Evolutionary conservation across 2,888 invertebrate genomes (phyloP), one percentile per base, ranked within the genome.

Genomic region (Tinea trinotella): DNA sequence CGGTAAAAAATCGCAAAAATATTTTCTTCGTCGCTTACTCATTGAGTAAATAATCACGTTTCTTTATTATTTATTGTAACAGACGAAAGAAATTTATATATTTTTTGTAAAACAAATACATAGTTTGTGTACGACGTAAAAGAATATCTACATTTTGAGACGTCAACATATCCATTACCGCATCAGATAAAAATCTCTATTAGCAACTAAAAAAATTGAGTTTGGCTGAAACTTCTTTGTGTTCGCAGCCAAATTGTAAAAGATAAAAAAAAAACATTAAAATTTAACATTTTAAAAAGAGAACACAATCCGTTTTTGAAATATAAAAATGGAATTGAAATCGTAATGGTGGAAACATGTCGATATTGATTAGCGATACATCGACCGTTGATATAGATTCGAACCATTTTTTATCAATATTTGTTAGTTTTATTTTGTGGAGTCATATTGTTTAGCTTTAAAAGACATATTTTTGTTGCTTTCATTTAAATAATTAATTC

Each of bases 291-390:
- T 24, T 24, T 9, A 35, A 52, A 40, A 53, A 30, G 53, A n/a
- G n/a, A 50, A 24, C 24, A 50, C 15, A 46, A 17, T 35, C 15
- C 30, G 30, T 2, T 30, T 30, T n/a, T 7, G n/a, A 22, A 48
- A 54, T 48, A n/a, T 24, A 17, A 13, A 53, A 46, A 71, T 64
- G 63, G 68, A 71, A 75, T 76, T 73, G 70, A 68, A 84, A 71
- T 78, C 83, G 77, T 67, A 79, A 76, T 75, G 64, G 77, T 74
- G 83, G 83, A 84, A 84, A 84, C 78, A 69, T 81, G 84, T 81
- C 84, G 76, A 83, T 82, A 79, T 66, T 64, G 65, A 78, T 84
- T 79, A 78, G 67, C 66, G 10, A 18, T 40, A 19, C 35, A 17
- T 36, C 52, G 54, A 19, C 46, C 34, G 49, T 35, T 53, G 50